These are phyloP conservation scores for Oasisia sp. DNA, from an alignment of 2,888 invertebrate genomes.

Conservation along the genomic window DNA sequence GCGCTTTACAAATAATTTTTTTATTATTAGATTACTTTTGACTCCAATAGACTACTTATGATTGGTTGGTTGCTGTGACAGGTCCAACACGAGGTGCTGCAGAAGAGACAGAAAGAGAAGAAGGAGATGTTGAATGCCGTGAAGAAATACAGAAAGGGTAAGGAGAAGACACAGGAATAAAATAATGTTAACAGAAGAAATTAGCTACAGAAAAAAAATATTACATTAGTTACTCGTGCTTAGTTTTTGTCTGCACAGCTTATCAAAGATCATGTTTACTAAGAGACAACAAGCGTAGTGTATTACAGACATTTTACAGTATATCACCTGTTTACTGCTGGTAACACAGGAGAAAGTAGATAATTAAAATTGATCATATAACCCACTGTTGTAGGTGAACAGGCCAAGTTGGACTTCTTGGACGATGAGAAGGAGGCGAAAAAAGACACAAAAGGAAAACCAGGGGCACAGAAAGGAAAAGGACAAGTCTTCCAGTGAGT, in stretches of 20 bases:
- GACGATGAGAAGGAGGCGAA: constrained; percentile 45
- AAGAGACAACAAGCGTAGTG: too few species aligned
- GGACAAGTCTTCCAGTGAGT: constrained; percentile 30
- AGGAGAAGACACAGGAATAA: neutral
- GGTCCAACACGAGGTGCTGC: constrained; percentile 83
- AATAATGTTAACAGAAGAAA: too few species aligned
- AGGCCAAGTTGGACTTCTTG: constrained; percentile 58
- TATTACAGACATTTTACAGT: too few species aligned
- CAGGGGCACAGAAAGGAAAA: neutral
- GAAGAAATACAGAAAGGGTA: constrained; percentile 79
- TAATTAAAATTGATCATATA: neutral
- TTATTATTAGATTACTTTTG: too few species aligned
- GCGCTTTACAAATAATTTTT: too few species aligned
- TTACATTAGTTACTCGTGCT: too few species aligned
- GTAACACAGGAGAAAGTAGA: neutral
- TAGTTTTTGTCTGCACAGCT: too few species aligned
- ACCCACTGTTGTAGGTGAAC: constrained; percentile 49
- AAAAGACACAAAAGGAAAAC: constrained; percentile 21
- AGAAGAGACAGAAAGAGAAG: constrained; percentile 90
- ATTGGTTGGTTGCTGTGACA: constrained; percentile 36
- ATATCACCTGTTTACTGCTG: too few species aligned
- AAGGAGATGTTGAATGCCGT: constrained; percentile 90
- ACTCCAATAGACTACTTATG: too few species aligned
- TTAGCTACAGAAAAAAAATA: too few species aligned
- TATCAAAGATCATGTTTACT: too few species aligned